Base-by-base conservation (phyloP, 2,888 invertebrate genomes). In the Morpho achilles region DNA sequence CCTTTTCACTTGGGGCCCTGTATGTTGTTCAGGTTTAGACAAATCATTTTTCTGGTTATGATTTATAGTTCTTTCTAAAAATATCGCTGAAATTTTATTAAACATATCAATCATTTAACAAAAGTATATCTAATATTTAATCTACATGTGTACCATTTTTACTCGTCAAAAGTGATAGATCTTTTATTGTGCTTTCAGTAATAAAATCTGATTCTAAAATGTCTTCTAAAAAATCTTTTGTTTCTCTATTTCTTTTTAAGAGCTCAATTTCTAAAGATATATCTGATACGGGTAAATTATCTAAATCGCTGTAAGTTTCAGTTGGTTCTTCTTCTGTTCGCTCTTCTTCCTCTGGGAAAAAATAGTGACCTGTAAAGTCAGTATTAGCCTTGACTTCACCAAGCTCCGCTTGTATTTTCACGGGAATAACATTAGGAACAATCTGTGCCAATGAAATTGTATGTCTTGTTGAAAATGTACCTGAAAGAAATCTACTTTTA, bases 271-370 rank as follows among this genome's bases (percentile, higher is more conserved):
- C 87, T 43, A 77, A 68, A 53, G 80, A 74, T 10, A 86, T 72
- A 61, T 87, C 88, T 50, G 84, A 76, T 47, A 79, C 63, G 9
- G 79, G 73, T 42, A 77, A 62, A 60, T 74, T 76, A 7, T 79
- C 65, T 32, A 43, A 67, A 59, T 88, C 87, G 47, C 87, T 83
- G 67, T 87, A 84, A 7, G 69, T 58, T 58, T 87, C 85, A 49
- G 78, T 79, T 3, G 70, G 70, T 68, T 81, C 82, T 40, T 63
- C 70, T 23, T 61, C 73, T 7, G 55, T 44, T 57, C 57, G 47
- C n/a, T 72, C 71, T 7, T 85, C 72, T n/a, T 87, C 87, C 75
- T 88, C 88, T 52, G 89, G 89, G 59, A 89, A 88, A 69, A 90
- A 90, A 58, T 83, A 88, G 69, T 89, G 87, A 2, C 89, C 89